Evolutionary conservation across 2,797 vertebrate species (phyloP).

Genomic region (Eurystomus glaucurus): DNA sequence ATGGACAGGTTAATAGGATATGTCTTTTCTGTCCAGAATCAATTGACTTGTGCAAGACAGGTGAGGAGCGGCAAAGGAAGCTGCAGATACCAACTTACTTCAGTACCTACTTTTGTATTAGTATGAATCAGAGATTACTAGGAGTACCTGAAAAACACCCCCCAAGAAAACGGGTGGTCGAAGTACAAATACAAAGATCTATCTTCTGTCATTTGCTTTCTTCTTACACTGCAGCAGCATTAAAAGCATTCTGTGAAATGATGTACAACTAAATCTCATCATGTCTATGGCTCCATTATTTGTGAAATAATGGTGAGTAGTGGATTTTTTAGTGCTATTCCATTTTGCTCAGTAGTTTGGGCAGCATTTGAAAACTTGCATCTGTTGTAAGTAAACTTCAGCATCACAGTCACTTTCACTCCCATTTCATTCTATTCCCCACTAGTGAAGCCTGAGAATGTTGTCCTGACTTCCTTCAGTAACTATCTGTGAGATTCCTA

Average conservation of each 20-base stretch:
- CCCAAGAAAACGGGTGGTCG: neutral
- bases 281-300: neutral
- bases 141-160: neutral
- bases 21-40: neutral
- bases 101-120: neutral
- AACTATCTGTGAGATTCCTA: conserved; percentile 64
- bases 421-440: neutral
- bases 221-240: neutral
- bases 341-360: neutral
- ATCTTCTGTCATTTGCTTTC: neutral
- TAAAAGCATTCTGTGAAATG: neutral
- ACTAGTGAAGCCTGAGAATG: neutral
- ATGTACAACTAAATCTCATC: neutral
- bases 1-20: neutral
- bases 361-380: conserved; percentile 6
- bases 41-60: accelerated
- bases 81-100: neutral
- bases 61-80: neutral
- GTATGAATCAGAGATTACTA: neutral
- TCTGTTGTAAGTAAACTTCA: neutral
- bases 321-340: neutral
- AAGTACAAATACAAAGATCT: neutral
- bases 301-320: neutral
- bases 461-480: neutral
- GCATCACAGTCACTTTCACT: neutral